Evolutionary conservation across 2,797 vertebrate species (phyloP).

Genomic region (Heliangelus exortis): DNA sequence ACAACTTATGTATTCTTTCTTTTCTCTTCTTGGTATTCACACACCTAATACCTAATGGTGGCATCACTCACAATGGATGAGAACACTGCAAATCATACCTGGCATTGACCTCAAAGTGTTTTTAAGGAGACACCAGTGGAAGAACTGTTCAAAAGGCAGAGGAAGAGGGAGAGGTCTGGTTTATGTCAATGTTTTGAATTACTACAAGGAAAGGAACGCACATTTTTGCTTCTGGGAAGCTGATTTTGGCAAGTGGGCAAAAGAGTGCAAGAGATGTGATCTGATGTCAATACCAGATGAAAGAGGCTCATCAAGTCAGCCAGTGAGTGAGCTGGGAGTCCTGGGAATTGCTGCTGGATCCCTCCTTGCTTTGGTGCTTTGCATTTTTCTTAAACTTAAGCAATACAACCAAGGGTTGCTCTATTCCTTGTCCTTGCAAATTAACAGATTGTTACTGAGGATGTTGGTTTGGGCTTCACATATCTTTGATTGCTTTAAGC

Average conservation of each 20-base stretch:
- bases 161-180: conserved; percentile 43
- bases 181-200: conserved; percentile 61
- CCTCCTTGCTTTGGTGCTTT: neutral
- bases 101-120: conserved; percentile 41
- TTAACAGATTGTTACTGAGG: conserved; percentile 1
- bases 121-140: conserved; percentile 46
- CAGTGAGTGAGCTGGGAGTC: conserved; percentile 5
- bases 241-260: conserved; percentile 47
- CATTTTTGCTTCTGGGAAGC: conserved; percentile 42
- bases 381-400: conserved; percentile 16
- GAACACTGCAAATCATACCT: conserved; percentile 40
- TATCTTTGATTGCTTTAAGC: neutral
- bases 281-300: conserved; percentile 65
- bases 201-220: conserved; percentile 24
- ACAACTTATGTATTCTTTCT: conserved; percentile 37
- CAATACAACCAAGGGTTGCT: neutral
- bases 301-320: conserved; percentile 58
- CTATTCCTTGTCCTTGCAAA: conserved; percentile 3
- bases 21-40: conserved; percentile 24
- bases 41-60: conserved; percentile 6
- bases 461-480: conserved; percentile 19
- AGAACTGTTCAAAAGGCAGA: conserved; percentile 17
- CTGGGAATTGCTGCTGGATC: conserved; percentile 35
- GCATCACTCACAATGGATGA: conserved; percentile 22
- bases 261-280: conserved; percentile 46